Evolutionary conservation across 2,113 vertebrate genomes (phyloP), one percentile per base, ranked within the genome.

Genomic region (Furnarius figulus): DNA sequence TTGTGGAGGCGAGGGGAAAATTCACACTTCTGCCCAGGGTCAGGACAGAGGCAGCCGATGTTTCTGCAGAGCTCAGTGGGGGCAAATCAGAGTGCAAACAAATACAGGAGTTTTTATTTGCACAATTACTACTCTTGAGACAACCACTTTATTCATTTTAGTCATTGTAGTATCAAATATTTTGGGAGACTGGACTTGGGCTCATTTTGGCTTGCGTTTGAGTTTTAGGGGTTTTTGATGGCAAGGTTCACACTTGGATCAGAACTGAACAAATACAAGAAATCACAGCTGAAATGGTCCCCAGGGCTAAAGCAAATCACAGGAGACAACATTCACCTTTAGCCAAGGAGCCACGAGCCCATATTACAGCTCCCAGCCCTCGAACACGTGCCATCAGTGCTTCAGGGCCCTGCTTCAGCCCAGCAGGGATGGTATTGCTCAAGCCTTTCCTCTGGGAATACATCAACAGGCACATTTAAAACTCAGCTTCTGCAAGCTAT

Each of bases 401-500:
- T 88, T 28, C 37, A 47, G 53, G 28, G 40, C 46, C 70, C 63
- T 40, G 22, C 37, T 55, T 52, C 55, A 90, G 40, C 39, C 56
- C 56, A 12, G 39, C 1, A 0, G 80, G 24, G 67, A 71, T 52
- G 33, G 27, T 23, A 59, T 93, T 91, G 37, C 77, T 90, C 70
- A 84, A 93, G 31, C 46, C 25, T 68, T n/a, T 89, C 66, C 75
- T 84, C 70, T 62, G 86, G 71, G 85, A 90, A 88, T 61, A 9
- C 42, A 46, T 77, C 72, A 89, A 52, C 61, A 63, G 31, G 42
- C 68, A 68, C 24, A 85, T 96, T 93, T 93, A 63, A 87, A 92
- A 77, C 47, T 33, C 35, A 25, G 76, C 76, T 96, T 82, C 85
- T 92, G 86, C 93, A 93, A 92, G 71, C 90, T 76, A 62, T 93